Evolutionary conservation across 2,113 vertebrate species (phyloP), one percentile per base, ranked within the genome.

Genomic region (Herpetotheres cachinnans): DNA sequence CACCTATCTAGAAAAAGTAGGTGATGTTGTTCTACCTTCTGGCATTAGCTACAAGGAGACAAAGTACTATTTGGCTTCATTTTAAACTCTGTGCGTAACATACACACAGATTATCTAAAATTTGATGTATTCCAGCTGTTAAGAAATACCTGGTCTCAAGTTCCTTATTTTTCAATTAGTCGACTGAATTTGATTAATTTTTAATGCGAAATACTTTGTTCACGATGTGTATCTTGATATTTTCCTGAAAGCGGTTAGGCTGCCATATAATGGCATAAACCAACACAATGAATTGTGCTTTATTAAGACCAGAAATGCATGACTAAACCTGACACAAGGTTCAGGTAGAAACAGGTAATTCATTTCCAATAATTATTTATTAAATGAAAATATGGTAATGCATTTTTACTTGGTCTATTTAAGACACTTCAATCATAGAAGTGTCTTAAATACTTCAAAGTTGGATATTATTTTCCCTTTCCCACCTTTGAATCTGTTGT

Each of bases 1-100:
- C 97, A 99, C 99, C 91, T 99, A 99, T 93, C 98, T 99, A 10
- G 99, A 99, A 96, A 99, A 99, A 93, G 99, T 99, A 96, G 96
- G 99, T 97, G 46, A 20, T 30, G 81, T 1, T n/a, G 20, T 5
- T 84, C 73, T 34, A 2, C 50, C 24, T 47, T 47, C 71, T 76
- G 88, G 13, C 29, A 2, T 1, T 1, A 65, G 63, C 63, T 69
- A 11, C 58, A 16, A 17, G 44, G 71, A 14, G 15, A 27, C 27
- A 8, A 26, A 66, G 42, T 11, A 12, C 46, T 11, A 0, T 11
- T 38, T 1, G 1, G 54, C 59, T 81, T 38, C 4, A 0, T 40
- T 20, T 74, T 29, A 44, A 58, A 22, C n/a, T 70, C 29, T 50
- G 6, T 19, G 25, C 8, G 0, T 71, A 34, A 21, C 16, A 62